Evolutionary conservation across 1,140 invertebrate genomes (phyloP).

Genomic region (Drosophila sulfurigaster): DNA sequence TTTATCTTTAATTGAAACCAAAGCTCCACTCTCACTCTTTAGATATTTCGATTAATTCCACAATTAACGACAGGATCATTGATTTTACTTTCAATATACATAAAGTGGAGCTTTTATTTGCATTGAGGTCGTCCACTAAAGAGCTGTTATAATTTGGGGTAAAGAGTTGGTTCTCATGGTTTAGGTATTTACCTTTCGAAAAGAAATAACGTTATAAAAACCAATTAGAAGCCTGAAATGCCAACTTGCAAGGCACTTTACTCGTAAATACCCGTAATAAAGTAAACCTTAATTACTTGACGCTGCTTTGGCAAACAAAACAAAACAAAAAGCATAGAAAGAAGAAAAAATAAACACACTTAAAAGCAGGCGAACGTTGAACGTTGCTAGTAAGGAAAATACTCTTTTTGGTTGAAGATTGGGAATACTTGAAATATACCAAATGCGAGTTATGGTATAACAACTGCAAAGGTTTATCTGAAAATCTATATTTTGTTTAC

Average conservation of each 20-base stretch:
- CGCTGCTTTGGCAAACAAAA: constrained; percentile 13
- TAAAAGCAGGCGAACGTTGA: background rate
- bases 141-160: constrained; percentile 15
- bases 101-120: background rate
- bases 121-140: constrained; percentile 6
- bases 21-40: constrained; percentile 18
- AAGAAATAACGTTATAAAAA: constrained; percentile 45
- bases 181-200: constrained; percentile 42
- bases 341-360: constrained; percentile 12
- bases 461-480: too few relatives aligned
- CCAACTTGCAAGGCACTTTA: constrained; percentile 35
- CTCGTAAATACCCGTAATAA: constrained; percentile 44
- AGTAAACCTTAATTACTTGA: constrained; percentile 48
- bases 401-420: background rate
- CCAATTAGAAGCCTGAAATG: constrained; percentile 47
- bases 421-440: too few relatives aligned
- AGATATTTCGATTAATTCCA: background rate
- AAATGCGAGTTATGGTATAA: too few relatives aligned
- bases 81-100: constrained; percentile 7
- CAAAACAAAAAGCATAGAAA: constrained; percentile 17
- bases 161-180: constrained; percentile 31
- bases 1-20: too few relatives aligned
- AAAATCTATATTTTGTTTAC: too few relatives aligned
- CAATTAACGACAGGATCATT: background rate
- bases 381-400: background rate